Evolutionary conservation across 2,888 invertebrate species (phyloP), one percentile per base, ranked within the genome.

Genomic region (Tholera decimalis): DNA sequence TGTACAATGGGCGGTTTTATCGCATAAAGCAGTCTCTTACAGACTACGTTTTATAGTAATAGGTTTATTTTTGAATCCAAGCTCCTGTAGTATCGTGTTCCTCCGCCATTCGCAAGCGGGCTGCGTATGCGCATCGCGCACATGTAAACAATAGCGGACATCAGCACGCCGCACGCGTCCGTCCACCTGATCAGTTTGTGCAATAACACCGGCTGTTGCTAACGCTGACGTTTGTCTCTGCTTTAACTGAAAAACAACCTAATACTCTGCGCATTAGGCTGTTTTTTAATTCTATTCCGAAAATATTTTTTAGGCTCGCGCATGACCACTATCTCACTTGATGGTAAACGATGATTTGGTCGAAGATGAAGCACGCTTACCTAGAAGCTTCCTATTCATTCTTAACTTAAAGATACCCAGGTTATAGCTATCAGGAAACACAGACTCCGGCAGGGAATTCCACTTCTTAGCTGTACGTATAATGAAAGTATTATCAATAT

Each of bases 151-250:
- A 77, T 77, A 64, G 75, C 33, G 11, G 20, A 5, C 37, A 74
- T 77, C 53, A 77, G 50, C 22, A 77, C 20, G 73, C 73, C 1
- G 41, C 49, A 37, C 70, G 11, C 63, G 64, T 61, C 54, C 18
- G 26, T 58, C 50, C 80, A 75, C 78, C 82, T 80, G 82, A 80
- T 80, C 75, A 63, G 74, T 77, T 82, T 80, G 71, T 81, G 82
- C 80, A 81, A 81, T 53, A 54, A 53, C 61, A 39, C 61, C 51
- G 37, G 59, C 73, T 61, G 78, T 66, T 60, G 51, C 74, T 62
- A 74, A 66, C 79, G 56, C 46, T 61, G 33, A 18, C 6, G 44
- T 33, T 72, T 18, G 33, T 49, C 24, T 26, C 39, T 59, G 41
- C 51, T 54, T 49, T 54, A 30, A 54, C 54, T 43, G 22, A 15